phyloP scores from a whole-genome alignment of 2,113 vertebrate species.

The Salvator merianae region DNA sequence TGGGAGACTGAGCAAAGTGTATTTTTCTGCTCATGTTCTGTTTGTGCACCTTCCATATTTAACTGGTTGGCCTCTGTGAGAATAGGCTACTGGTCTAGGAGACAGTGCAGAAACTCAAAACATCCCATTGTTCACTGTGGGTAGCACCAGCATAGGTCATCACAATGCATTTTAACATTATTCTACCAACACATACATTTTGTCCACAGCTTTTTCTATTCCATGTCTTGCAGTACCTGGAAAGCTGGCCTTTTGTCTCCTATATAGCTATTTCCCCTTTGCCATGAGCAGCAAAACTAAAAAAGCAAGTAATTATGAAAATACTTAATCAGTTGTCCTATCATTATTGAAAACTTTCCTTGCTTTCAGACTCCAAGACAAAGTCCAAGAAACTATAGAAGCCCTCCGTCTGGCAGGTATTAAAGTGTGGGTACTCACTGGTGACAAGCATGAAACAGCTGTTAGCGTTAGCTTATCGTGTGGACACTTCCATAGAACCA shows the following conservation, averaged over 20 bases:
- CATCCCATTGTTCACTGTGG: too few species aligned
- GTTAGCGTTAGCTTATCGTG: slow-evolving; percentile 96
- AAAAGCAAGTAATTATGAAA: background rate
- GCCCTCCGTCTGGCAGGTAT: slow-evolving; percentile 93
- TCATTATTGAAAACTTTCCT: slow-evolving; percentile 4
- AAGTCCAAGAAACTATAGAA: slow-evolving; percentile 96
- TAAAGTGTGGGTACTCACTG: slow-evolving; percentile 97
- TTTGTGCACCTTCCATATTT: too few species aligned
- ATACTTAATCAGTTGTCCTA: background rate
- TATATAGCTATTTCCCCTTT: background rate
- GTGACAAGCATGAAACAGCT: slow-evolving; percentile 95
- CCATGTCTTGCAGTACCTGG: background rate
- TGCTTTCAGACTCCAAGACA: slow-evolving; percentile 89
- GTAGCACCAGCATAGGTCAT: too few species aligned
- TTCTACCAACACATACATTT: too few species aligned
- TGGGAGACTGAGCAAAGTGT: too few species aligned
- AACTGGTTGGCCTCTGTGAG: too few species aligned
- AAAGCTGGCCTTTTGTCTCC: background rate
- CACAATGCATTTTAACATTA: too few species aligned
- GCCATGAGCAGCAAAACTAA: background rate
- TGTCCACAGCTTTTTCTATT: too few species aligned
- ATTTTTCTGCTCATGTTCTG: too few species aligned
- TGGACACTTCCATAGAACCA: slow-evolving; percentile 94
- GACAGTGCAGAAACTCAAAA: too few species aligned
- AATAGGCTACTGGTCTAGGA: too few species aligned